Evolutionary conservation across 2,888 invertebrate species (phyloP).

Genomic region (Electrophaes corylata): DNA sequence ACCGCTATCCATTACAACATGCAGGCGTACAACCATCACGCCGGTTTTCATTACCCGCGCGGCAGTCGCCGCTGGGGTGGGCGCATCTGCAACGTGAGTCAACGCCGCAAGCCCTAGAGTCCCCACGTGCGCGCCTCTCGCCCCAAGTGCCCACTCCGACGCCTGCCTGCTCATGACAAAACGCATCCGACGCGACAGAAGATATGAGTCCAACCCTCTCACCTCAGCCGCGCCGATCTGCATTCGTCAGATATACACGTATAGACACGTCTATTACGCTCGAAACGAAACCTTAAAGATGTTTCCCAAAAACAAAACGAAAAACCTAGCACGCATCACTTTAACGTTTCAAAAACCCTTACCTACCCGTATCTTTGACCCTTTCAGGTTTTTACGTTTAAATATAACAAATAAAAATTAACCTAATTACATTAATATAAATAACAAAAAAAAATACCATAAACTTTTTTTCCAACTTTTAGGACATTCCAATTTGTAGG

Average conservation of each 20-base stretch:
- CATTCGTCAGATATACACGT: conserved; percentile 9
- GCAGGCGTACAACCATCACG: conserved; percentile 1
- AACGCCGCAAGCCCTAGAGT: neutral
- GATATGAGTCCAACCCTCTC: neutral
- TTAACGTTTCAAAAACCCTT: too few relatives aligned
- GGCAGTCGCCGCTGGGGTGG: neutral
- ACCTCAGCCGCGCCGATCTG: conserved; percentile 11
- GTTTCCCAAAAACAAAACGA: neutral
- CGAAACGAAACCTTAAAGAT: neutral
- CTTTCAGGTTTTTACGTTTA: too few relatives aligned
- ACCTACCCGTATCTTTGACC: too few relatives aligned
- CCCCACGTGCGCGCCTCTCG: neutral
- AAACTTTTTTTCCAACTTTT: too few relatives aligned
- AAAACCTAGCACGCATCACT: too few relatives aligned
- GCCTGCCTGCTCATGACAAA: neutral
- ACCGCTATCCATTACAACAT: neutral
- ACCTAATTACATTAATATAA: too few relatives aligned
- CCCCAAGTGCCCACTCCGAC: neutral
- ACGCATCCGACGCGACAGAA: conserved; percentile 1
- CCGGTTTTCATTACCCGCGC: conserved; percentile 7
- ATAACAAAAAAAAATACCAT: too few relatives aligned
- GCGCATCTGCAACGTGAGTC: neutral
- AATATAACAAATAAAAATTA: too few relatives aligned
- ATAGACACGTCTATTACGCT: neutral
- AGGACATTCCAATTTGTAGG: too few relatives aligned